Conservation (phyloP, 2,888 invertebrate genomes). For the Orchesella flavescens region DNA sequence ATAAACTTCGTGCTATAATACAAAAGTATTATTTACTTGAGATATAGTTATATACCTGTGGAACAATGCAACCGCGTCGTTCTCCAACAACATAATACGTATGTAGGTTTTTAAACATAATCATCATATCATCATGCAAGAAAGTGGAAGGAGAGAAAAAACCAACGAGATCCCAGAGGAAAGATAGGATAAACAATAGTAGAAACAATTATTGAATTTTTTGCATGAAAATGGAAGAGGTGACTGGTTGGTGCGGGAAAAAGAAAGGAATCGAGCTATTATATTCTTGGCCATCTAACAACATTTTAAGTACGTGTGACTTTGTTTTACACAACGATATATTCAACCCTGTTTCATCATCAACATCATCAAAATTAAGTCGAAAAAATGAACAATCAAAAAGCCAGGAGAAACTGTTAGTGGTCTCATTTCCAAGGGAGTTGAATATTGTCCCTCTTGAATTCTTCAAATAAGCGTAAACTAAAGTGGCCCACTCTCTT, state of each 20-base stretch:
- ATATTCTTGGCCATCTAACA: background rate
- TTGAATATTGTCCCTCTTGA: too few species aligned
- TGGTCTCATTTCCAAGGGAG: too few species aligned
- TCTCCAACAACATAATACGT: background rate
- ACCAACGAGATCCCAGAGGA: slow-evolving; percentile 15
- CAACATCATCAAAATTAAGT: too few species aligned
- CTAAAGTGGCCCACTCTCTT: too few species aligned
- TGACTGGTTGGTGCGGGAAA: background rate
- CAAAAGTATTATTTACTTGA: too few species aligned
- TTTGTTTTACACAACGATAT: background rate
- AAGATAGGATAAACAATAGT: slow-evolving; percentile 45
- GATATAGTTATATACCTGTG: too few species aligned
- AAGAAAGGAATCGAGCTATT: background rate
- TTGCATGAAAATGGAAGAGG: background rate
- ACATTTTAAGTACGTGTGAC: background rate
- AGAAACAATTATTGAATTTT: slow-evolving; percentile 1
- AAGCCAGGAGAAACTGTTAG: too few species aligned
- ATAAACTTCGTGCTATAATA: too few species aligned
- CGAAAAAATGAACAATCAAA: too few species aligned
- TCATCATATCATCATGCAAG: slow-evolving; percentile 31
- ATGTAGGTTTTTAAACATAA: slow-evolving; percentile 5
- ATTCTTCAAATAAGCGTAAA: too few species aligned
- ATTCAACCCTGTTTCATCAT: too few species aligned
- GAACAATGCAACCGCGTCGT: too few species aligned
- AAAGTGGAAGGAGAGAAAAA: slow-evolving; percentile 22